Conservation (phyloP, 1,140 invertebrate genomes). For the Rhyzopertha dominica region DNA sequence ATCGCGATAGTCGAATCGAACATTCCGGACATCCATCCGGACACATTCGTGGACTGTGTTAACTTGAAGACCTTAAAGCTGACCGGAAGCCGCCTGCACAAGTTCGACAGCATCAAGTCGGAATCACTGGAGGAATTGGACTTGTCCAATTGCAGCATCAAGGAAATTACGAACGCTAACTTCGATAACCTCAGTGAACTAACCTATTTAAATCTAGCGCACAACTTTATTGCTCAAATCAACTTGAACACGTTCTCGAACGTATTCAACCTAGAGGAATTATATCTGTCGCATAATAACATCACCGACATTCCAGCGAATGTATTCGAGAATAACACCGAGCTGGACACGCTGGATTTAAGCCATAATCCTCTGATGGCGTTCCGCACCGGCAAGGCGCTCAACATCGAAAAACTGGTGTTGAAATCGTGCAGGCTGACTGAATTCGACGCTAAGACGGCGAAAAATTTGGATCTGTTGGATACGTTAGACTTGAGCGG, state of each 20-base stretch:
- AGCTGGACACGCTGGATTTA: slow-evolving; percentile 30
- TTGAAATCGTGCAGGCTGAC: slow-evolving; percentile 33
- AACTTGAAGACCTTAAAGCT: slow-evolving; percentile 14
- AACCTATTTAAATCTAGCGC: slow-evolving; percentile 30
- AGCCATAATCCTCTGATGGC: slow-evolving; percentile 35
- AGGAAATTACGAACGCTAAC: slow-evolving; percentile 20
- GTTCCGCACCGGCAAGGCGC: slow-evolving; percentile 24
- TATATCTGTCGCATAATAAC: slow-evolving; percentile 37
- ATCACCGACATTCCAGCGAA: slow-evolving; percentile 28
- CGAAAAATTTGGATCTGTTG: slow-evolving; percentile 24
- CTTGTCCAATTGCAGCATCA: slow-evolving; percentile 32
- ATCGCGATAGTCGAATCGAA: slow-evolving; percentile 12
- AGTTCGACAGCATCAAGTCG: slow-evolving; percentile 26
- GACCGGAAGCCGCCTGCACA: slow-evolving; percentile 11
- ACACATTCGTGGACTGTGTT: slow-evolving; percentile 1
- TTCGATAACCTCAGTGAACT: slow-evolving; percentile 28
- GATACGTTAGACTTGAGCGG: slow-evolving; percentile 36
- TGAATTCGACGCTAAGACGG: slow-evolving; percentile 25
- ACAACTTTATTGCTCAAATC: slow-evolving; percentile 34
- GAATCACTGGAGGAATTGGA: slow-evolving; percentile 32
- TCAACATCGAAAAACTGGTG: slow-evolving; percentile 31
- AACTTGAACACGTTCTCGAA: slow-evolving; percentile 30
- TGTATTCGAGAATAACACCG: slow-evolving; percentile 30
- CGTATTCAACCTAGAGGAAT: slow-evolving; percentile 28
- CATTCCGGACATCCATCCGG: slow-evolving; percentile 12